Base-by-base conservation (phyloP, 2,888 invertebrate genomes). In the Elegia similella region DNA sequence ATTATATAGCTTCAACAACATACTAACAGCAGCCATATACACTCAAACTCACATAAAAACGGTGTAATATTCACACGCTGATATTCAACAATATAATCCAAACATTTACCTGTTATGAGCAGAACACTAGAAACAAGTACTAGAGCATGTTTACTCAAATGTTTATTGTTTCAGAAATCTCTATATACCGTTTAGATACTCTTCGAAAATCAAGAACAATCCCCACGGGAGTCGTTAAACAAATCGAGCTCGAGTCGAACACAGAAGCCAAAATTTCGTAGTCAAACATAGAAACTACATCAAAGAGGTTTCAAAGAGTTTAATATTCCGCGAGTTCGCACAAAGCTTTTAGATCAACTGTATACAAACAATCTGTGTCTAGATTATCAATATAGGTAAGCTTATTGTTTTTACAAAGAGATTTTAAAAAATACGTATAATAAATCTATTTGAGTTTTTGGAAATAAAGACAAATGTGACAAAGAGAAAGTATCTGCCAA, bases 131-230 rank as follows among this genome's bases (percentile, higher is more conserved):
- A 32, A 23, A 23, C 23, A 23, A 23, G 23, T 23, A 32, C 32
- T 38, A 12, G 38, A 38, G 6, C 38, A 38, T 38, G n/a, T 38
- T 38, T 38, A 38, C 38, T 12, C 38, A 38, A 38, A 38, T n/a
- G 38, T 38, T 10, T 38, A 38, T 38, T 16, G n/a, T 13, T 13
- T 30, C 1, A 2, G 12, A 7, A 32, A 30, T 10, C 48, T 50
- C 38, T n/a, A 16, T 42, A 7, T 38, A 38, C 16, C 34, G 23
- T 52, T 29, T 42, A n/a, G n/a, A n/a, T n/a, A 34, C 34, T 16
- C 34, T 34, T 50, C 17, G 34, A 50, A 50, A 73, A 67, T 70
- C 65, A 66, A 66, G 62, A 61, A 56, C 43, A 34, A 50, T 50
- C 16, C 34, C 6, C 16, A 15, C 38, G 12, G 32, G 50, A 34